A percentile compares a stretch with the other conserved stretches of the same genome.
Evolutionary conservation across 2,888 invertebrate species (phyloP).

Genomic region (Agriotes lineatus): DNA sequence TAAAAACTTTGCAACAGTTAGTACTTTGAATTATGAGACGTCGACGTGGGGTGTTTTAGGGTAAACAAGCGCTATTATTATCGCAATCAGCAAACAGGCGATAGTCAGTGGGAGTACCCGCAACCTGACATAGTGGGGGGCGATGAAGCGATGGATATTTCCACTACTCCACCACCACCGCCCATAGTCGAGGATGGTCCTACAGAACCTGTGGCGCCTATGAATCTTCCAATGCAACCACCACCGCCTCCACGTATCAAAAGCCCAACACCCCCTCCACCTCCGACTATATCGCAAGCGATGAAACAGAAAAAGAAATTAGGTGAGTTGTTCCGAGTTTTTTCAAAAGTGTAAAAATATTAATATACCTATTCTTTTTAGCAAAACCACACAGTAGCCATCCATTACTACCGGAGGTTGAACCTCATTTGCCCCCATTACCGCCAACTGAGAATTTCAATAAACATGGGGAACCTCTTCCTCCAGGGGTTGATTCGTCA

Average conservation of each 20-base stretch:
- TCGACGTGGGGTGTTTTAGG: conserved; percentile 67
- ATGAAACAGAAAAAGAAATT: conserved; percentile 10
- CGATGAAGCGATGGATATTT: conserved; percentile 73
- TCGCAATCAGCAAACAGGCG: conserved; percentile 71
- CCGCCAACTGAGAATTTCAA: conserved; percentile 35
- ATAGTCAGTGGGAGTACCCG: conserved; percentile 76
- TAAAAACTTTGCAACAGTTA: conserved; percentile 26
- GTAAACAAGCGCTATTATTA: conserved; percentile 77
- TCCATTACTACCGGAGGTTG: conserved; percentile 13
- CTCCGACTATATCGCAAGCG: conserved; percentile 40
- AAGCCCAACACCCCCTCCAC: conserved; percentile 44
- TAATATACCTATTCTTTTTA: background rate
- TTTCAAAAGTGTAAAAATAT: background rate
- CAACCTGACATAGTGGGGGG: conserved; percentile 66
- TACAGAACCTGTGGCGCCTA: background rate
- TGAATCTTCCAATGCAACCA: conserved; percentile 41
- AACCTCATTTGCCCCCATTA: conserved; percentile 48
- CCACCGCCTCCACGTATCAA: conserved; percentile 50
- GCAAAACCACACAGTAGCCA: conserved; percentile 27
- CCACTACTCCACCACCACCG: conserved; percentile 70
- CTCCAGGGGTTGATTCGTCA: conserved; percentile 68
- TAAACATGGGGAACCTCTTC: conserved; percentile 65
- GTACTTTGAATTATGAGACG: conserved; percentile 36
- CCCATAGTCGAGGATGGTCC: conserved; percentile 55
- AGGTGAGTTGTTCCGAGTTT: no score